These are phyloP conservation scores for Alloscopus bannaensis DNA, from an alignment of 2,888 invertebrate genomes.

Conservation along the genomic window DNA sequence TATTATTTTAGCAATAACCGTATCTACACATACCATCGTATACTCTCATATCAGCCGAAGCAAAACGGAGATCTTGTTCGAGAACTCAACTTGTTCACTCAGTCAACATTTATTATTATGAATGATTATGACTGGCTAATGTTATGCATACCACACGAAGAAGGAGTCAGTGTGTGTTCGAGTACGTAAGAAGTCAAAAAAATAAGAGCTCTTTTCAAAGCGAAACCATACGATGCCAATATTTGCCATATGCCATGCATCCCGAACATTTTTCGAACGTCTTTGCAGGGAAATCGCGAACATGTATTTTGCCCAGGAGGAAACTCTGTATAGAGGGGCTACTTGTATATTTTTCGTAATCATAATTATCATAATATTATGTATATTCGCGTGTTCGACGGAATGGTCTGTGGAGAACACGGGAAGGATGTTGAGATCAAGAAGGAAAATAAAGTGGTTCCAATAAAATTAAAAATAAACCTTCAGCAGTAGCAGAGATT, in stretches of 20 bases:
- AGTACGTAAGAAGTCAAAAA: neutral
- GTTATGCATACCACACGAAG: conserved; percentile 12
- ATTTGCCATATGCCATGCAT: conserved; percentile 38
- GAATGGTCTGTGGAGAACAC: neutral
- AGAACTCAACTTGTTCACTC: conserved; percentile 12
- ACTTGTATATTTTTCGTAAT: conserved; percentile 8
- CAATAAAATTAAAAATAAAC: conserved; percentile 65
- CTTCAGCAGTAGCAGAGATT: conserved; percentile 1
- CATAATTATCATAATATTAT: conserved; percentile 32
- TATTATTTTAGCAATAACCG: conserved; percentile 31
- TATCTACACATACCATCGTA: conserved; percentile 13
- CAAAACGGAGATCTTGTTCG: neutral
- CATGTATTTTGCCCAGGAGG: neutral
- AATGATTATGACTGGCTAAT: conserved; percentile 56
- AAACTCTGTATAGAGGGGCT: neutral
- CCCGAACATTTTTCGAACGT: neutral
- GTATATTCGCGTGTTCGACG: neutral
- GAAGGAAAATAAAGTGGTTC: conserved; percentile 50
- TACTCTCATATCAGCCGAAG: neutral
- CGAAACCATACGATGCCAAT: conserved; percentile 29
- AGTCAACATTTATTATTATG: conserved; percentile 55
- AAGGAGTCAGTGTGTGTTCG: neutral
- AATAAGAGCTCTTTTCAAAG: neutral
- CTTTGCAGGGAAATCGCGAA: neutral
- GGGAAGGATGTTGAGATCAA: neutral